These are phyloP conservation scores for Suillia variegata DNA, from an alignment of 2,888 invertebrate species.

Conservation along the genomic window DNA sequence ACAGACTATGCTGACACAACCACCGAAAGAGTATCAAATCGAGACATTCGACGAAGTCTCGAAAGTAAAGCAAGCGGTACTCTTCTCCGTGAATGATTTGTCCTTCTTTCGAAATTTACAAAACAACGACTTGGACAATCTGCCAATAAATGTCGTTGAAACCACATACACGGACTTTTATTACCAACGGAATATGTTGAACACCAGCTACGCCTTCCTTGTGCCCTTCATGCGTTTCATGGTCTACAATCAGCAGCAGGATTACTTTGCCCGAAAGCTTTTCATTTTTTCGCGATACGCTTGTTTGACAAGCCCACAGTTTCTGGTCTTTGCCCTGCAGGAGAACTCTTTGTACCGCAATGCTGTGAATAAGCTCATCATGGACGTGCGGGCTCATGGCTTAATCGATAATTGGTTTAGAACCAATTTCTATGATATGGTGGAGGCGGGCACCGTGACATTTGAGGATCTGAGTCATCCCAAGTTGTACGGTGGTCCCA, in stretches of 20 bases:
- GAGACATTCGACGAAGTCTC: conserved; percentile 7
- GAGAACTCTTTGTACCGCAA: conserved; percentile 32
- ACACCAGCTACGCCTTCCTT: background rate
- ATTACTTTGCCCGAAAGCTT: conserved; percentile 33
- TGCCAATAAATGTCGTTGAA: background rate
- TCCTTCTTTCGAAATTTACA: no score
- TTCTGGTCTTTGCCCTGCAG: conserved; percentile 33
- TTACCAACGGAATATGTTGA: background rate
- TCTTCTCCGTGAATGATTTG: background rate
- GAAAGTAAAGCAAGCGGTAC: background rate
- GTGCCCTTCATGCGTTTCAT: conserved; percentile 27
- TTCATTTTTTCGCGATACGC: conserved; percentile 39
- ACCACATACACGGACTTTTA: background rate
- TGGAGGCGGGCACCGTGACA: conserved; percentile 21
- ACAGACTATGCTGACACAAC: conserved; percentile 18
- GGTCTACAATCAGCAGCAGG: conserved; percentile 34
- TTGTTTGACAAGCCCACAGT: conserved; percentile 25
- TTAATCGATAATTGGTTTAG: conserved; percentile 35
- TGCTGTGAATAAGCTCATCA: conserved; percentile 31
- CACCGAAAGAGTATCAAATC: conserved; percentile 15
- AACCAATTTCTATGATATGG: conserved; percentile 42
- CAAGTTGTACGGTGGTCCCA: conserved; percentile 1
- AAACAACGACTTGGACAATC: background rate
- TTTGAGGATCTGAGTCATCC: conserved; percentile 29
- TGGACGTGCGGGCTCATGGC: conserved; percentile 34